Conservation (phyloP, 2,113 vertebrate species). For the Epinephelus moara region DNA sequence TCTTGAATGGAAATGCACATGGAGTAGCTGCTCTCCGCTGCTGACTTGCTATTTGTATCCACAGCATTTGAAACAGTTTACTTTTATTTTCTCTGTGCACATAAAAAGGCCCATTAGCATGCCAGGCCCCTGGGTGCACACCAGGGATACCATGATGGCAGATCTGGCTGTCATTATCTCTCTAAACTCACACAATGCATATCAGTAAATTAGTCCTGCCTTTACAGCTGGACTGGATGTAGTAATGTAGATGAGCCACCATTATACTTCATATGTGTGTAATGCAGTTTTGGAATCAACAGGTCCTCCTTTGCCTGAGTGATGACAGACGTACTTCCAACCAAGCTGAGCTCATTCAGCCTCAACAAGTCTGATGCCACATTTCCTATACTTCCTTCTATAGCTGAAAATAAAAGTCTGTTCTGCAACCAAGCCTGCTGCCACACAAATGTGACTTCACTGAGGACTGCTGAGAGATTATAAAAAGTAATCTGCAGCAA, state of each 20-base stretch:
- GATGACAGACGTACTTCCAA: neutral
- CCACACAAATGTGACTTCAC: constrained; percentile 52
- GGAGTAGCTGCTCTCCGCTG: neutral
- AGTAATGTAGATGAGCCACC: neutral
- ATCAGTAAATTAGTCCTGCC: neutral
- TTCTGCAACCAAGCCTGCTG: constrained; percentile 25
- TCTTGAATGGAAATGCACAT: neutral
- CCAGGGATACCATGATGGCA: neutral
- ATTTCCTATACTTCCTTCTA: neutral
- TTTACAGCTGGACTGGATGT: neutral
- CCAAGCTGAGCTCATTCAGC: neutral
- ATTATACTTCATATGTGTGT: neutral
- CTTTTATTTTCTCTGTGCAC: neutral
- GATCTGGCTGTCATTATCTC: neutral
- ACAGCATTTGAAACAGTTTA: neutral
- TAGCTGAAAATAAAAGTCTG: constrained; percentile 38
- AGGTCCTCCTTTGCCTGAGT: constrained; percentile 4
- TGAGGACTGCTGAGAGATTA: constrained; percentile 54
- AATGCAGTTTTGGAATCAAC: constrained; percentile 13
- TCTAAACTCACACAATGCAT: neutral
- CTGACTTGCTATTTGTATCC: neutral
- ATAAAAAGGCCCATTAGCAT: neutral
- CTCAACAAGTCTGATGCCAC: constrained; percentile 14
- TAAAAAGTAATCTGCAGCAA: constrained; percentile 57
- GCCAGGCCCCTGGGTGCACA: neutral